Base-by-base conservation (phyloP, 1,140 invertebrate species). In the Drosophila chauvacae region DNA sequence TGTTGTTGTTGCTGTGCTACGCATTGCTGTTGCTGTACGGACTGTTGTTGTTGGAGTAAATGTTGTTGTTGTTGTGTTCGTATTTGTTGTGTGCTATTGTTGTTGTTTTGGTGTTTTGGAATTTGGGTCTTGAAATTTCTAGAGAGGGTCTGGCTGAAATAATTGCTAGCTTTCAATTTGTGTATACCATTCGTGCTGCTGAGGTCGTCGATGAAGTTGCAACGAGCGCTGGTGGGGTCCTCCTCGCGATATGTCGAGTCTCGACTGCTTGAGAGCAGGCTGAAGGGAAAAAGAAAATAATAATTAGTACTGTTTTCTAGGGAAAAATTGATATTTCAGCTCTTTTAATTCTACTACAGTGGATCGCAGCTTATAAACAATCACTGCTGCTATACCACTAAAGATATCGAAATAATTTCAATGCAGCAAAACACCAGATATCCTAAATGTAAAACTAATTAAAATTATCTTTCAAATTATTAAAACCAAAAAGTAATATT, bases 261-360 rank as follows among this genome's bases (percentile, higher is more conserved):
- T 47, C 92, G 90, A 68, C 95, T 97, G 88, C 96, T 96, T 74
- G 96, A 97, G 80, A 97, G 93, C 86, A 97, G 93, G 93, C 96
- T 97, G 93, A 78, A 39, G 47, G 20, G n/a, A 51, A 13, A 51
- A 13, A 33, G 2, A n/a, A 11, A 39, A 0, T 59, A 39, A 33
- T 7, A n/a, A 23, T 14, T 14, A n/a, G 5, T 13, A 18, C 1
- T 28, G 9, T 18, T 30, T 20, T 20, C 4, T 10, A 5, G 7
- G 9, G 7, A 7, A 6, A 50, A 10, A 18, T 28, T 51, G 3
- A 7, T 7, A 2, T 0, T 33, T 33, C 1, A 18, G 6, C 0
- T 14, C 3, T 5, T 20, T 1, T 18, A 18, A 10, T 33, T 33
- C 30, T 30, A 30, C 30, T 30, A 23, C 23, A 23, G 23, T 23